Evolutionary conservation across 2,113 vertebrate genomes (phyloP), one percentile per base, ranked within the genome.

Genomic region (Sialia sialis): DNA sequence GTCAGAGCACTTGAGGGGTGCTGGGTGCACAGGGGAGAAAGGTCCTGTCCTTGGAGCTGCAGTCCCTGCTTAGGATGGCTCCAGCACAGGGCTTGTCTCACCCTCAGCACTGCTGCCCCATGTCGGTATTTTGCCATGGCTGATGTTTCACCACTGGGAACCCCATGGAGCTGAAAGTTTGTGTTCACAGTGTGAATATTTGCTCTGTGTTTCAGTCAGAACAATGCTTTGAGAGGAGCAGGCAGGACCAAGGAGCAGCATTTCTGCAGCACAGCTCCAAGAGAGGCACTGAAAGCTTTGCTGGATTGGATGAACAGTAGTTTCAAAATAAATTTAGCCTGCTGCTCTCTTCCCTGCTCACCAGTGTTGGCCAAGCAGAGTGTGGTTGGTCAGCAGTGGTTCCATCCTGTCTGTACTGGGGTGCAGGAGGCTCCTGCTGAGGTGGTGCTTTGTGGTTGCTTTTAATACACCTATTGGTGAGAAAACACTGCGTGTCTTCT

Each of bases 71-170:
- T 9, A 20, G 83, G 55, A 13, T 20, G 11, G 46, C 46, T 89
- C 52, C 44, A 34, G 9, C 23, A 2, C 26, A 4, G 11, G 46
- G 18, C 44, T 67, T 34, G 27, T 18, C 16, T 21, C 27, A 11
- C 14, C 32, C 29, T 41, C 39, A 4, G 32, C 80, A 58, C 7
- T 2, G 2, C 27, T 79, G 62, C 25, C 29, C 2, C 0, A 1
- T 25, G 3, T 34, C 44, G 4, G 17, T 44, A 5, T 74, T 15
- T 36, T 39, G 20, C 34, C 0, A 0, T 51, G 49, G 26, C 38
- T 80, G 34, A 5, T 51, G 6, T 55, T 80, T 51, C 7, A 11
- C 55, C 32, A 26, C 34, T 72, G 38, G 58, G 32, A 83, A 7
- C 13, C 11, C 52, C 16, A 14, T 38, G 30, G 44, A 36, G 14